Conservation (phyloP, 2,888 invertebrate species). For the Rotaria socialis region DNA sequence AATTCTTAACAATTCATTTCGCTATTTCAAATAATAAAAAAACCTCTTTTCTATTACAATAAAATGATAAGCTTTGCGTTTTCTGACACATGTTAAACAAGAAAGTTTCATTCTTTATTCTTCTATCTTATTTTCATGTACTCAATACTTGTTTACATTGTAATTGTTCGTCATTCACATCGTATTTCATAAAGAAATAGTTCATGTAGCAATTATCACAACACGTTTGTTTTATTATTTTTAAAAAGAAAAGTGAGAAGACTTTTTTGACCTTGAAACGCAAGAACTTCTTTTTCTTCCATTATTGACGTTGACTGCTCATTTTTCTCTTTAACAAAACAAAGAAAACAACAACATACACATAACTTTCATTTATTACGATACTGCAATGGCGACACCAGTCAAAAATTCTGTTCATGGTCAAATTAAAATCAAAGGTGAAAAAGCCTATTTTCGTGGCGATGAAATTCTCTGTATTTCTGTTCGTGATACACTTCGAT, state of each 20-base stretch:
- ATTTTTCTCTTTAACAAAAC: neutral
- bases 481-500: slow-evolving; percentile 14
- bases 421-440: slow-evolving; percentile 4
- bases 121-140: too few species aligned
- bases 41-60: too few species aligned
- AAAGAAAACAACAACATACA: neutral
- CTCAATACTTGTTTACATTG: neutral
- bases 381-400: neutral
- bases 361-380: neutral
- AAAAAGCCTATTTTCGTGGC: neutral
- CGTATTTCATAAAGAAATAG: neutral
- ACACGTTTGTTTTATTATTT: neutral
- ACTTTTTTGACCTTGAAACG: neutral
- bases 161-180: neutral
- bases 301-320: neutral
- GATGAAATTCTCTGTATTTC: slow-evolving; percentile 1
- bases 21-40: too few species aligned
- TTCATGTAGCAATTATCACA: neutral
- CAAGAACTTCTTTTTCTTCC: neutral
- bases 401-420: neutral
- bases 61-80: too few species aligned
- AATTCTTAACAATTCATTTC: too few species aligned
- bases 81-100: too few species aligned
- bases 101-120: too few species aligned
- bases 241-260: neutral